phyloP scores from a whole-genome alignment of 2,888 invertebrate genomes.

The Eristalis pertinax region DNA sequence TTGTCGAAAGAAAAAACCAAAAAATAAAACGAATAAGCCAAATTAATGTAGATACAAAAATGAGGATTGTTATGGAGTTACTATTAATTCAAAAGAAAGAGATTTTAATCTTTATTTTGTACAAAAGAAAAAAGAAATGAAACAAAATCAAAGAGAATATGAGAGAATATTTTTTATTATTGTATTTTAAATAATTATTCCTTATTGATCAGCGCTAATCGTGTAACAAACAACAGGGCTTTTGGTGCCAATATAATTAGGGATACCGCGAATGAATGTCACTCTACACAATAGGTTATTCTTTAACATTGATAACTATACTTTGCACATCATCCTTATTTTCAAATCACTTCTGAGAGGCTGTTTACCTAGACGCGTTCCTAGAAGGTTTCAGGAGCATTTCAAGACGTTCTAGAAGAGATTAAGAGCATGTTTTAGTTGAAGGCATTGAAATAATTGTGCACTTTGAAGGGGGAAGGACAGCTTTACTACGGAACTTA shows the following conservation, averaged over 20 bases:
- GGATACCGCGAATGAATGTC: background rate
- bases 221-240: background rate
- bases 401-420: no score
- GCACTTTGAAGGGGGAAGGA: no score
- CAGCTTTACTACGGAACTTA: no score
- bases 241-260: background rate
- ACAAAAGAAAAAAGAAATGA: background rate
- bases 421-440: no score
- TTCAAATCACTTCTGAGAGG: background rate
- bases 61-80: slow-evolving; percentile 27
- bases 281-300: background rate
- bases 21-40: background rate
- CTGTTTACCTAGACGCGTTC: no score
- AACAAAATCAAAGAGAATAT: background rate
- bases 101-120: background rate
- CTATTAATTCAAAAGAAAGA: background rate
- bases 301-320: background rate
- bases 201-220: background rate
- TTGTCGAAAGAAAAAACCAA: background rate
- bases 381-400: no score
- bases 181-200: background rate
- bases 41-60: background rate
- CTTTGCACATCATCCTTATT: background rate
- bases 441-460: no score
- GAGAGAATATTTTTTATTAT: background rate